These are phyloP conservation scores for Arnoldichthys spilopterus DNA, from an alignment of 2,797 vertebrate genomes.

Conservation along the genomic window DNA sequence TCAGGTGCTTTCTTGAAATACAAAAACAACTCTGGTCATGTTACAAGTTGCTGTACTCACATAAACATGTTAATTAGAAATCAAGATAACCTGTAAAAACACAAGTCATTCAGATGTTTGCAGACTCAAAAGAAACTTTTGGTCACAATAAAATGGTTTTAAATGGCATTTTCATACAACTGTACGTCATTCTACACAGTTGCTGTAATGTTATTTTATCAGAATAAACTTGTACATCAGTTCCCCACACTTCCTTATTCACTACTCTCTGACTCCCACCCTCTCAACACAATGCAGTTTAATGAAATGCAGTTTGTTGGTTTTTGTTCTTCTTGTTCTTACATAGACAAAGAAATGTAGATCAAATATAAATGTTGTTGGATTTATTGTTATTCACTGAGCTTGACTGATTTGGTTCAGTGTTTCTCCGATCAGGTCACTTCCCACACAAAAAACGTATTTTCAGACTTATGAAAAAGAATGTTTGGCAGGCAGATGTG, in stretches of 20 bases:
- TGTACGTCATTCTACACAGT: background rate
- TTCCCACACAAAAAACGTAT: conserved; percentile 15
- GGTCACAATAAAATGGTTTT: too few species aligned
- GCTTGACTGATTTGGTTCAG: background rate
- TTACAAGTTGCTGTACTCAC: too few species aligned
- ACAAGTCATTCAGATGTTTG: too few species aligned
- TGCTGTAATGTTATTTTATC: too few species aligned
- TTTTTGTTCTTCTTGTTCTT: background rate
- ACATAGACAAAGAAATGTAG: background rate
- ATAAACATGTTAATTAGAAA: too few species aligned
- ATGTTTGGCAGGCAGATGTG: conserved; percentile 2
- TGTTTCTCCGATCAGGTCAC: background rate
- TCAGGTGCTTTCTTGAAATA: too few species aligned
- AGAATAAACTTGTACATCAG: background rate
- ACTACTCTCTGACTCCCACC: background rate
- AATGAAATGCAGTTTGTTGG: background rate
- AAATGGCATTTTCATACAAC: too few species aligned
- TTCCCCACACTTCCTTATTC: background rate
- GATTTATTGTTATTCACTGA: background rate
- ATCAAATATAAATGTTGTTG: background rate
- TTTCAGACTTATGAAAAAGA: conserved; percentile 14
- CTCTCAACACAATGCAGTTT: background rate
- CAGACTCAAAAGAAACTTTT: too few species aligned
- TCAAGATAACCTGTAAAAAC: too few species aligned
- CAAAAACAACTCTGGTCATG: too few species aligned